Evolutionary conservation across 2,888 invertebrate species (phyloP), one percentile per base, ranked within the genome.

Genomic region (Bombyx huttoni): DNA sequence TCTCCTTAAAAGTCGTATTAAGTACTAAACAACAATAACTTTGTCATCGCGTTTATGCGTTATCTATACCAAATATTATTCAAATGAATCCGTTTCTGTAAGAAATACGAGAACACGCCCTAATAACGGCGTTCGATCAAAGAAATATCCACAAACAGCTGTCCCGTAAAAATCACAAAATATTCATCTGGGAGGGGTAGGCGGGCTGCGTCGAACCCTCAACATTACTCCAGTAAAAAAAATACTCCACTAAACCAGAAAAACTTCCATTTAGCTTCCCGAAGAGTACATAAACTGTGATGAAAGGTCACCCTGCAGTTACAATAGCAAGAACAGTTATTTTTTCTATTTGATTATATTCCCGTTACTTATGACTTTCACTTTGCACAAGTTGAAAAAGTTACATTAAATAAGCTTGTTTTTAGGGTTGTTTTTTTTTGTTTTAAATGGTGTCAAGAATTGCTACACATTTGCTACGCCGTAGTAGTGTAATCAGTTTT

Each of bases 211-310:
- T 13, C 52, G 59, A 57, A 58, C 61, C 61, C 60, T 60, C 54
- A 52, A 61, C 59, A 65, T 65, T 64, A 62, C 62, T 62, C 54
- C 54, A 59, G 66, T 64, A 68, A 68, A 24, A 24, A 24, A 71
- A 72, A 70, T 63, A 6, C 40, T 65, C 56, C 62, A 64, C 62
- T 69, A 70, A 69, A 70, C 67, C 68, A 73, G 66, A 70, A 75
- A 76, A 78, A 73, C 59, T 70, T 70, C 66, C 61, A 69, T 76
- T 74, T 67, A 69, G 66, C 66, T 65, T 60, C 67, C 70, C 65
- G 62, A 72, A 63, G 61, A 70, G 68, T 70, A 73, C 67, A 71
- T 70, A 73, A 73, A 75, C 69, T 65, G 69, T 66, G 69, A 70
- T 70, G 69, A 75, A 75, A 71, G 65, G 69, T 64, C 67, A 66